These are phyloP conservation scores for Eupithecia tripunctaria DNA, from an alignment of 2,888 invertebrate species.

Conservation along the genomic window DNA sequence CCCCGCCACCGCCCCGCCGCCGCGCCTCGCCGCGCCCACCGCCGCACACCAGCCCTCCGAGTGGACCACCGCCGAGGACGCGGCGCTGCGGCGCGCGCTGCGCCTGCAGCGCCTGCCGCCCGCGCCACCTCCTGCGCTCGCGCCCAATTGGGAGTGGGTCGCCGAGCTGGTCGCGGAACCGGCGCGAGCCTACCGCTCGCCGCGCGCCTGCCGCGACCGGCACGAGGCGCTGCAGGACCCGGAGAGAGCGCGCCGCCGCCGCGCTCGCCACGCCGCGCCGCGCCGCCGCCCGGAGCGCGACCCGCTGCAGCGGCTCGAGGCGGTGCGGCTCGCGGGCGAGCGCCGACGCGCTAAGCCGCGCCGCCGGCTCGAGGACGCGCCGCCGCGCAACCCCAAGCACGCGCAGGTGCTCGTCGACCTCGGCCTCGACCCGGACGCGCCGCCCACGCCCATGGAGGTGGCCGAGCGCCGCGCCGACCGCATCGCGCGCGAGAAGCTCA, in stretches of 20 bases:
- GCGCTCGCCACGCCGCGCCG: slow-evolving; percentile 88
- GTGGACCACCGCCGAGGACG: slow-evolving; percentile 96
- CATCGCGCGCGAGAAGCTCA: slow-evolving; percentile 92
- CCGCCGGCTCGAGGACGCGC: slow-evolving; percentile 88
- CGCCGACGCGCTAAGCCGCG: slow-evolving; percentile 91
- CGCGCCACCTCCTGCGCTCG: slow-evolving; percentile 91
- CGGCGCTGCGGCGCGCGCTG: slow-evolving; percentile 92
- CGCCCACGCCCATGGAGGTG: slow-evolving; percentile 92
- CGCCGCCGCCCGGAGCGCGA: slow-evolving; percentile 87
- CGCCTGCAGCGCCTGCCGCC: slow-evolving; percentile 87
- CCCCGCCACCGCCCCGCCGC: slow-evolving; percentile 84
- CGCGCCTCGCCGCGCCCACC: slow-evolving; percentile 90
- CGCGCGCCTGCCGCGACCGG: slow-evolving; percentile 95
- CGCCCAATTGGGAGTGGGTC: slow-evolving; percentile 98
- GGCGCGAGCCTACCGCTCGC: slow-evolving; percentile 94
- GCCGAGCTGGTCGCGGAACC: slow-evolving; percentile 95
- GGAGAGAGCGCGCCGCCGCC: slow-evolving; percentile 94
- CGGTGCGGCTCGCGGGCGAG: slow-evolving; percentile 89
- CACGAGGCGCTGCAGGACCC: slow-evolving; percentile 96
- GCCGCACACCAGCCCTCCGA: slow-evolving; percentile 89
- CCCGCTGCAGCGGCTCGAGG: slow-evolving; percentile 86
- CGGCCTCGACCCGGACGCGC: slow-evolving; percentile 94
- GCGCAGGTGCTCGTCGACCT: slow-evolving; percentile 92
- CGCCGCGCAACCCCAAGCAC: slow-evolving; percentile 92
- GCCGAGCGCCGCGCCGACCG: slow-evolving; percentile 92